These are phyloP conservation scores for Dryomyza anilis DNA, from an alignment of 2,888 invertebrate species.

Conservation along the genomic window DNA sequence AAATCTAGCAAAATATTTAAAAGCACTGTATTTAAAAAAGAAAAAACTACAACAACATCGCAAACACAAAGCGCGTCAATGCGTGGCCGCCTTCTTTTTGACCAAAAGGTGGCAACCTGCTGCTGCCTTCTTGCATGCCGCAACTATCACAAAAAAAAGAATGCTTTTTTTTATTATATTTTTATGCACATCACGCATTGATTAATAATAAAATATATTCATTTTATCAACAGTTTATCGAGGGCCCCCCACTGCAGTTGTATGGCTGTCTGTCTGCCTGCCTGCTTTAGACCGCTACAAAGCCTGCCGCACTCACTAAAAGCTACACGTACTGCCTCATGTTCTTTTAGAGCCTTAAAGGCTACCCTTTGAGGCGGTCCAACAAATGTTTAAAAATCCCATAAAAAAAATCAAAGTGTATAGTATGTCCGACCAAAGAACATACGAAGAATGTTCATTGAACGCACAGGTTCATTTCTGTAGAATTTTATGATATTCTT, in stretches of 20 bases:
- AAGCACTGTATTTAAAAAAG: neutral
- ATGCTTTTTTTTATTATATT: too few species aligned
- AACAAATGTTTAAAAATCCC: neutral
- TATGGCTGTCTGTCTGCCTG: too few species aligned
- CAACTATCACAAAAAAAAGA: neutral
- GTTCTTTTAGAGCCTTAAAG: neutral
- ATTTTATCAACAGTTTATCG: conserved; percentile 21
- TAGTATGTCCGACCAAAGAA: too few species aligned
- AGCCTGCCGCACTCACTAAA: neutral
- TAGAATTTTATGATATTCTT: neutral
- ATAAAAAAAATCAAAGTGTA: conserved; percentile 3
- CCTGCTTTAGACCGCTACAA: too few species aligned
- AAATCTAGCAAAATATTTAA: neutral
- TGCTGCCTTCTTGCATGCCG: neutral
- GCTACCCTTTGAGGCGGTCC: too few species aligned
- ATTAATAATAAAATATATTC: conserved; percentile 40
- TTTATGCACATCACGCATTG: conserved; percentile 45
- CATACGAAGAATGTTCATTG: conserved; percentile 10
- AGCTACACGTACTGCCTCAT: neutral
- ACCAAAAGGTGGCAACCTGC: neutral
- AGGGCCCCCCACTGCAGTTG: neutral
- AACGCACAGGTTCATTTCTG: neutral
- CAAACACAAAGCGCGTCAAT: conserved; percentile 14
- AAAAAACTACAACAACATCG: neutral
- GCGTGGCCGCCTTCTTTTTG: conserved; percentile 12